Conservation (phyloP, 2,797 vertebrate genomes). For the Gymnothorax javanicus region DNA sequence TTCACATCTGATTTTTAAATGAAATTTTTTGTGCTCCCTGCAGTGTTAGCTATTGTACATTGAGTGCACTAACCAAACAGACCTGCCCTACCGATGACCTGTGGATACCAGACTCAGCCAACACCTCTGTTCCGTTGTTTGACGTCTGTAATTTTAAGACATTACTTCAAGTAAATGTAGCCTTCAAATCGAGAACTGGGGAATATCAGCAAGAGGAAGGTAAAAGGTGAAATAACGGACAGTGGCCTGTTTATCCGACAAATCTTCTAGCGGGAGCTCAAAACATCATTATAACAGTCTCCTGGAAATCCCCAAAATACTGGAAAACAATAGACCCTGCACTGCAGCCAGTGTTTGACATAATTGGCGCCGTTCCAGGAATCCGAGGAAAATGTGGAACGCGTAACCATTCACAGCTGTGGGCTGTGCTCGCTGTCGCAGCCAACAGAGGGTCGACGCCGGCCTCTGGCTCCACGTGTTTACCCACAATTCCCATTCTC, state of each 20-base stretch:
- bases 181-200: neutral
- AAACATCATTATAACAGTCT: neutral
- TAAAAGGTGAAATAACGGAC: neutral
- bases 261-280: neutral
- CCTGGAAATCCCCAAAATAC: conserved; percentile 12
- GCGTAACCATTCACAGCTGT: conserved; percentile 2
- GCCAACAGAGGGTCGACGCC: neutral
- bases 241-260: neutral
- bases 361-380: neutral
- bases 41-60: too few species aligned
- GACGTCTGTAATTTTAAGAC: too few species aligned
- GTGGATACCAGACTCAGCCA: too few species aligned
- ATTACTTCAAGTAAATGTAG: too few species aligned
- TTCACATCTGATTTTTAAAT: too few species aligned
- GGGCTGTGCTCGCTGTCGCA: neutral
- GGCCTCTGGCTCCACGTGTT: neutral
- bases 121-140: too few species aligned
- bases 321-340: neutral
- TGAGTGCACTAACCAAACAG: too few species aligned
- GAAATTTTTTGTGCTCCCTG: too few species aligned
- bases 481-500: neutral
- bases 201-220: neutral
- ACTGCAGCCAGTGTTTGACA: neutral
- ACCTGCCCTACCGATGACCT: too few species aligned
- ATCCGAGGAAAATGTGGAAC: neutral